Percentiles rank a stretch among this genome's conserved stretches.
Evolutionary conservation across 23 tunicate genomes (phyloP).

Genomic region (Pegea sp.): DNA sequence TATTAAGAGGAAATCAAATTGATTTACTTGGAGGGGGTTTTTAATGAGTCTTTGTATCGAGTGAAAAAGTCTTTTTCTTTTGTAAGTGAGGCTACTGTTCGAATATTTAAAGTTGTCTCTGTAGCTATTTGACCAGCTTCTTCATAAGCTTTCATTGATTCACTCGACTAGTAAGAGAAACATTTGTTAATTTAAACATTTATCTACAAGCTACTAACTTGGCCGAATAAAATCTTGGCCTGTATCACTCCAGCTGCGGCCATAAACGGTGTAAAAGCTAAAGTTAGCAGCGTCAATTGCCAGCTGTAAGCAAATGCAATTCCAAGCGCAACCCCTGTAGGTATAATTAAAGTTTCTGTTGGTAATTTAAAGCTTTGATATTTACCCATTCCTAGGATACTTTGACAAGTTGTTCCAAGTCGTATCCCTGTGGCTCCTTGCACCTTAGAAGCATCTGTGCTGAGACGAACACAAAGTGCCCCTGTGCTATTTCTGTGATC

Average conservation of each 20-base stretch:
- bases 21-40: conserved; percentile 35
- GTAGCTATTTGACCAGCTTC: conserved; percentile 78
- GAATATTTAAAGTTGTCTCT: conserved; percentile 75
- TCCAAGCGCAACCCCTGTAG: conserved; percentile 81
- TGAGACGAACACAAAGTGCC: conserved; percentile 46
- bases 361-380: neutral
- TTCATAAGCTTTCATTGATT: conserved; percentile 66
- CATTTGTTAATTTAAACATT: neutral
- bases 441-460: conserved; percentile 64
- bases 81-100: conserved; percentile 91
- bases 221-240: conserved; percentile 65
- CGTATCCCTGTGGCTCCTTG: conserved; percentile 71
- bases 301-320: conserved; percentile 92
- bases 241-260: conserved; percentile 65
- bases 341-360: neutral
- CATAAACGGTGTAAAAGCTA: conserved; percentile 91
- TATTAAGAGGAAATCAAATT: neutral
- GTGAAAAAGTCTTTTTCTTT: conserved; percentile 33
- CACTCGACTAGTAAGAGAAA: conserved; percentile 20
- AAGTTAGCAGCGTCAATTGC: conserved; percentile 76
- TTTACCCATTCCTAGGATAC: conserved; percentile 36
- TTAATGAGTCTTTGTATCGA: conserved; percentile 34
- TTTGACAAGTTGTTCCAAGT: conserved; percentile 23
- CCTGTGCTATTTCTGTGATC: conserved; percentile 74
- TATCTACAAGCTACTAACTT: conserved; percentile 13